These are phyloP conservation scores for Stegastes partitus DNA, from an alignment of 2,113 vertebrate genomes.

Conservation along the genomic window DNA sequence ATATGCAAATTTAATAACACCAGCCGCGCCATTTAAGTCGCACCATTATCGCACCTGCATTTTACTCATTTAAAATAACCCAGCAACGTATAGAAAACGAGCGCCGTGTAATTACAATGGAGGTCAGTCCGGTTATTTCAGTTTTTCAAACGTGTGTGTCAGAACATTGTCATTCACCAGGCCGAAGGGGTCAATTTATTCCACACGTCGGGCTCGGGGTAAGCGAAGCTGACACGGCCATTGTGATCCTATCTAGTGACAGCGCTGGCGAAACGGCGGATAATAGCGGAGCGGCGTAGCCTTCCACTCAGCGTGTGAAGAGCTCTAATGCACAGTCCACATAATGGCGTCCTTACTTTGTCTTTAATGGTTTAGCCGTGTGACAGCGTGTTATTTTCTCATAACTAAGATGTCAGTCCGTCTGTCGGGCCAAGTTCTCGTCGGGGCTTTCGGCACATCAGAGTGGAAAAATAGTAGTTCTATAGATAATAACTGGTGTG, in stretches of 20 bases:
- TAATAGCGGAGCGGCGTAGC: slow-evolving; percentile 14
- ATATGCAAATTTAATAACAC: too few relatives aligned
- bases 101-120: neutral
- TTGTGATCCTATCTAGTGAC: slow-evolving; percentile 32
- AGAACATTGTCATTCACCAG: neutral
- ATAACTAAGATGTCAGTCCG: slow-evolving; percentile 28
- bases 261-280: neutral
- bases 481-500: slow-evolving; percentile 15
- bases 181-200: slow-evolving; percentile 1
- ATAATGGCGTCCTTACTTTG: slow-evolving; percentile 42
- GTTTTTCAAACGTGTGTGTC: slow-evolving; percentile 7
- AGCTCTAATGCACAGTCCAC: slow-evolving; percentile 39
- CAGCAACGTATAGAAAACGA: too few relatives aligned
- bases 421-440: slow-evolving; percentile 29
- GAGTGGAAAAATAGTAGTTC: slow-evolving; percentile 20
- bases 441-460: slow-evolving; percentile 16
- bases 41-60: too few relatives aligned
- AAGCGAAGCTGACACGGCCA: slow-evolving; percentile 18
- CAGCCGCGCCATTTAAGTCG: too few relatives aligned
- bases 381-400: slow-evolving; percentile 60
- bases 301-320: slow-evolving; percentile 8
- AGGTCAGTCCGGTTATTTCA: neutral
- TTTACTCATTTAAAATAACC: too few relatives aligned
- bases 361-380: slow-evolving; percentile 36
- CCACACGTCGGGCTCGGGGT: slow-evolving; percentile 4